Evolutionary conservation across 1,140 invertebrate genomes (phyloP).

Genomic region (Tetramorium parvispinum): DNA sequence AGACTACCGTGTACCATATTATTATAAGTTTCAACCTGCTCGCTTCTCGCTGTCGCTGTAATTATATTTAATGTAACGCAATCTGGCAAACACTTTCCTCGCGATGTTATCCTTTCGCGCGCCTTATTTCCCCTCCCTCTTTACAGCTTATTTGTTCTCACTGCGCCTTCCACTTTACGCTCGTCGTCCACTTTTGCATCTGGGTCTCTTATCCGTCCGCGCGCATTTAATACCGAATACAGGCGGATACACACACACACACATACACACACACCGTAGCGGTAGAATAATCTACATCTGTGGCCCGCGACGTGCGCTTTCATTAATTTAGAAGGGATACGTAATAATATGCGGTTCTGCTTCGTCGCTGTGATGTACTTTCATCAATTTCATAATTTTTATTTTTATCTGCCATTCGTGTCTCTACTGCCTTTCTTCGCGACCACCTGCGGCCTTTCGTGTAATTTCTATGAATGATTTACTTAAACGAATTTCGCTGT

Average conservation of each 20-base stretch:
- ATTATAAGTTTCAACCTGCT: slow-evolving; percentile 75
- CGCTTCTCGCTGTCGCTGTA: slow-evolving; percentile 74
- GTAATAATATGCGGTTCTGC: slow-evolving; percentile 71
- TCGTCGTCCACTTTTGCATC: slow-evolving; percentile 30
- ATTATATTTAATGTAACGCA: slow-evolving; percentile 74
- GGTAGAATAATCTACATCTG: slow-evolving; percentile 40
- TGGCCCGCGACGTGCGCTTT: slow-evolving; percentile 69
- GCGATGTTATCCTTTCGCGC: slow-evolving; percentile 40
- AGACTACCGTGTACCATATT: slow-evolving; percentile 63
- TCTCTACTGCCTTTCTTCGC: neutral
- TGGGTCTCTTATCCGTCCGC: slow-evolving; percentile 8
- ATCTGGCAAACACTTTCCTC: slow-evolving; percentile 55
- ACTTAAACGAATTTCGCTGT: neutral
- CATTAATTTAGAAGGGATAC: slow-evolving; percentile 75
- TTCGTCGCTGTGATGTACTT: neutral
- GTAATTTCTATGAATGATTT: slow-evolving; percentile 28
- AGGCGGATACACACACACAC: neutral
- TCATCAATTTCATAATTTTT: slow-evolving; percentile 45
- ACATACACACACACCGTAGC: neutral
- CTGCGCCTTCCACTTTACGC: neutral
- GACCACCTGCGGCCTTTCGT: slow-evolving; percentile 29
- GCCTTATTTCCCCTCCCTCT: slow-evolving; percentile 46
- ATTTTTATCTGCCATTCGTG: neutral
- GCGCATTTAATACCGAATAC: slow-evolving; percentile 26
- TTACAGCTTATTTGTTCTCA: slow-evolving; percentile 2